Evolutionary conservation across 2,888 invertebrate genomes (phyloP).

Genomic region (Amblyteles armatorius): DNA sequence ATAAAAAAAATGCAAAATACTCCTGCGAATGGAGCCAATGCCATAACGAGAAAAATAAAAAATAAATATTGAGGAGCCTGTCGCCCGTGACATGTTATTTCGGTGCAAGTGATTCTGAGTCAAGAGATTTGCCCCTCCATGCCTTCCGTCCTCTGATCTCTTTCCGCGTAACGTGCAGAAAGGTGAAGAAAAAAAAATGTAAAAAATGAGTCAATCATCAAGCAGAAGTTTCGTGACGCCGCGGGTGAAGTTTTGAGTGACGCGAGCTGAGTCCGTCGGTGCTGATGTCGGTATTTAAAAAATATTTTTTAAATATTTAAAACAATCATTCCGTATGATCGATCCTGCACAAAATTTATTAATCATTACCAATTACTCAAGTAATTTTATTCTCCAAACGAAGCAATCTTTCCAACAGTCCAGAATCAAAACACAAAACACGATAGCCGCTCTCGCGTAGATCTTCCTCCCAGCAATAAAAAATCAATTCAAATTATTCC

Average conservation of each 20-base stretch:
- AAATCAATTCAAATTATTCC: too few species aligned
- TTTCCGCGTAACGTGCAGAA: constrained; percentile 16
- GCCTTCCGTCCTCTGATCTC: constrained; percentile 13
- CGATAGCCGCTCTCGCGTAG: too few species aligned
- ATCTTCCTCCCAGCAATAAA: too few species aligned
- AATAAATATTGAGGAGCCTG: neutral
- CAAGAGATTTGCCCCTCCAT: neutral
- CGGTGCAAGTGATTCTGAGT: constrained; percentile 6
- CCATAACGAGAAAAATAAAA: neutral
- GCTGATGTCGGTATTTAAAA: constrained; percentile 13
- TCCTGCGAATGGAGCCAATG: too few species aligned
- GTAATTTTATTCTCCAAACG: neutral
- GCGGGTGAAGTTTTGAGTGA: constrained; percentile 21
- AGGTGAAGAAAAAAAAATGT: neutral
- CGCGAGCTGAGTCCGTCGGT: neutral
- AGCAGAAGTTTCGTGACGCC: constrained; percentile 34
- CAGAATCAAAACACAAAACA: neutral
- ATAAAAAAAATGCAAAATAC: too few species aligned
- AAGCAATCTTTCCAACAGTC: neutral
- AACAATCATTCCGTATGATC: too few species aligned
- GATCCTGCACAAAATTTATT: neutral
- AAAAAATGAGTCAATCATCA: neutral
- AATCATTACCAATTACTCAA: neutral
- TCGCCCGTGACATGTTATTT: neutral
- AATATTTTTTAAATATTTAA: too few species aligned